Base-by-base conservation (phyloP, 1,140 invertebrate genomes). In the Lethrus apterus region DNA sequence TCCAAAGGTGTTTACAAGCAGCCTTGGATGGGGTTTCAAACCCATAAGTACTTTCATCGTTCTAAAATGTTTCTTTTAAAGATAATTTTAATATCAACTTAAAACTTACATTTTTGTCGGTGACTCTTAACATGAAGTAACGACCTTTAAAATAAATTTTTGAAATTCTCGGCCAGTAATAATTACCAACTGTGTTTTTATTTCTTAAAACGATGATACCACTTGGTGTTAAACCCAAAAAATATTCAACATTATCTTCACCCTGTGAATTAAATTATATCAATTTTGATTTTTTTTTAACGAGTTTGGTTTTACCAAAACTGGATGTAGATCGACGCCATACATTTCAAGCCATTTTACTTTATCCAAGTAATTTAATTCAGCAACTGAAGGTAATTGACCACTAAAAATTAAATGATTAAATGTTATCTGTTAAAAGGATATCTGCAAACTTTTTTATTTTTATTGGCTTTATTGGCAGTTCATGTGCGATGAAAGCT, bases 1-100 rank as follows among this genome's bases (percentile, higher is more conserved):
- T 93, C 93, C 94, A 98, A 38, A 99, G 72, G 72, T 99, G 95
- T 63, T 97, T 94, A 67, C 93, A 98, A 0, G 93, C 93, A 35
- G 91, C 77, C 57, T 93, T 84, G 32, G 89, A 93, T n/a, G 87
- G 84, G 13, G 94, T 88, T 67, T 96, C 89, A 68, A 95, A 95
- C 3, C 94, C 91, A 66, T 95, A 95, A 8, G 89, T 95, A 62
- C 88, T 88, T 50, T 96, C 90, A 56, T 95, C 91, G 68, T 93
- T 90, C 88, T 92, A 63, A 47, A 71, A 66, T n/a, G 33, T 10
- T 18, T 21, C 4, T 2, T 33, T 19, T 9, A 38, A 38, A 19
- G 7, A 14, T 38, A 26, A 26, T 26, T 26, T 26, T 26, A 26
- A 7, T 26, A 26, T n/a, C 7, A 7, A 7, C n/a, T 26, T 41